Percentiles rank a stretch among this genome's conserved stretches.
These are phyloP conservation scores for Ambastaia sidthimunki DNA, from an alignment of 2,797 vertebrate genomes.

Conservation along the genomic window DNA sequence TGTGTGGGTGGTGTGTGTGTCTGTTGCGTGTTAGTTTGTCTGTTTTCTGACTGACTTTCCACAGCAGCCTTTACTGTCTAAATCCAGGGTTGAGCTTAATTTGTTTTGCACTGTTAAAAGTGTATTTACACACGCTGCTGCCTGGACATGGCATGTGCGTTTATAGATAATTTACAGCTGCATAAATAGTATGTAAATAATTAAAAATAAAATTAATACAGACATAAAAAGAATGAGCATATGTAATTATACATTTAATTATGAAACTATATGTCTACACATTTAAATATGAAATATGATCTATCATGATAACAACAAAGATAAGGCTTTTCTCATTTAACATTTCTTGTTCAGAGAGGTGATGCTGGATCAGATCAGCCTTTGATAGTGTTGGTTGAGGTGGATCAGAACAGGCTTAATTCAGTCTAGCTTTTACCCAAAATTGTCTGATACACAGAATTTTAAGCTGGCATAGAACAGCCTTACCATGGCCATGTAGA, in stretches of 20 bases:
- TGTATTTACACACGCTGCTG: neutral
- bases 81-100: neutral
- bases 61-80: conserved; percentile 39
- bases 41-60: conserved; percentile 44
- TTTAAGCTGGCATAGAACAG: neutral
- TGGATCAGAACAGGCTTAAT: too few relatives aligned
- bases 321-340: too few relatives aligned
- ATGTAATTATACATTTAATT: neutral
- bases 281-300: too few relatives aligned
- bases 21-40: conserved; percentile 45
- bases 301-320: too few relatives aligned
- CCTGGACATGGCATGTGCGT: neutral
- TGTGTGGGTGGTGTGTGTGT: conserved; percentile 60
- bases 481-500: neutral
- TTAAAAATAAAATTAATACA: neutral
- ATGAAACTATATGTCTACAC: neutral
- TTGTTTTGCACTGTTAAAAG: neutral
- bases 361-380: too few relatives aligned
- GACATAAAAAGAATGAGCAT: neutral
- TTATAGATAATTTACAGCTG: neutral
- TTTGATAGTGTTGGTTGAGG: too few relatives aligned
- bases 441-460: neutral
- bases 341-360: too few relatives aligned
- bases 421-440: neutral
- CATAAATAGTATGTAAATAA: neutral